Evolutionary conservation across 2,888 invertebrate genomes (phyloP), one percentile per base, ranked within the genome.

Genomic region (Lordiphosa fenestrarum): DNA sequence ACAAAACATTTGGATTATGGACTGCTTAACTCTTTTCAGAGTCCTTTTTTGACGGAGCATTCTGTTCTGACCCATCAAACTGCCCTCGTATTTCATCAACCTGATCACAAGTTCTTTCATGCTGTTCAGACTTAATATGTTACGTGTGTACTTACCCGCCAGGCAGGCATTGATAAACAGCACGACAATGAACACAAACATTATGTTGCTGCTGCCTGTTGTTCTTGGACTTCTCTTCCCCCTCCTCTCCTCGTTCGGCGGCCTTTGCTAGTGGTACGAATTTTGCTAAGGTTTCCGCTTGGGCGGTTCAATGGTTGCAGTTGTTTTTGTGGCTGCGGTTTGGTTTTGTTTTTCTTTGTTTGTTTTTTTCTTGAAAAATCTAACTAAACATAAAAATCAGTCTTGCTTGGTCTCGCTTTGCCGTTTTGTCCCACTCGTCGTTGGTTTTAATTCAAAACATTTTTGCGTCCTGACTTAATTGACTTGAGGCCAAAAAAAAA

Each of bases 121-220:
- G 3, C 7, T 48, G 10, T 38, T 4, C 12, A 37, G 37, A 35
- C 9, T 37, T 23, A 21, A 52, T n/a, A 13, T 15, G 30, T 33
- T 33, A 44, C 33, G 33, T 15, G 44, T 44, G 12, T 64, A 89
- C 90, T 89, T 78, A 89, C 89, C 89, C 73, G 90, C 89, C 64
- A 89, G 86, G 78, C 90, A 89, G 80, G 87, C 88, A 77, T 89
- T 89, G 59, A 88, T 85, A 73, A 88, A 80, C 68, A 89, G 80
- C 66, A 89, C 80, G 58, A 86, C 84, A 73, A 88, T 85, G 75
- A 89, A 81, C 64, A 88, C 82, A 72, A 89, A 86, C 89, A 89
- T 89, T 75, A 86, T 87, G 77, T 66, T 68, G 42, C 51, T 59
- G 38, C n/a, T 38, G 33, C 21, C 25, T 53, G 15, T 19, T 42